Evolutionary conservation across 2,888 invertebrate species (phyloP).

Genomic region (Leptinotarsa tumamoca): DNA sequence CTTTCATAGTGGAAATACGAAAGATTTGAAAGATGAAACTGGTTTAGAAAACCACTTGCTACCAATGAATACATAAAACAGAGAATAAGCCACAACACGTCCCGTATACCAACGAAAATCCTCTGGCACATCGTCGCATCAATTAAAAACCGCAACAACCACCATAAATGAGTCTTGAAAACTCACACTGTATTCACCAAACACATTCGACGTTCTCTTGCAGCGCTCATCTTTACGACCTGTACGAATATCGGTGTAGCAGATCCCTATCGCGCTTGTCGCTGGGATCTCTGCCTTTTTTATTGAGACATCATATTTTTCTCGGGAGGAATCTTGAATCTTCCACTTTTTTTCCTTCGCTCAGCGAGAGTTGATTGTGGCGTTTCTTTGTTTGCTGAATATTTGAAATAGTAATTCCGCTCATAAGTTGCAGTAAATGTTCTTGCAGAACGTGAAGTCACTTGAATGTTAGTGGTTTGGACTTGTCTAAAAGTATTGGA

Average conservation of each 20-base stretch:
- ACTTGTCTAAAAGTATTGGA: too few relatives aligned
- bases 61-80: not conserved
- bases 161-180: constrained; percentile 23
- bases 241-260: constrained; percentile 55
- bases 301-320: constrained; percentile 56
- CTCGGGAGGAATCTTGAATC: constrained; percentile 23
- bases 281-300: constrained; percentile 46
- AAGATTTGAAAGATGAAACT: too few relatives aligned
- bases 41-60: not conserved
- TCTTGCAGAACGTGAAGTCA: too few relatives aligned
- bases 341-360: constrained; percentile 18
- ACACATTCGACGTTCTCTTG: constrained; percentile 37
- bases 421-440: too few relatives aligned
- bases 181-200: constrained; percentile 32
- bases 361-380: not conserved
- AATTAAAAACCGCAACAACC: constrained; percentile 13
- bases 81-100: not conserved
- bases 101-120: not conserved
- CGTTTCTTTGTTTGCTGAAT: constrained; percentile 5
- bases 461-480: too few relatives aligned
- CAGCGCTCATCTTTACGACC: constrained; percentile 51
- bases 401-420: too few relatives aligned
- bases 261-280: constrained; percentile 55
- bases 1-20: too few relatives aligned
- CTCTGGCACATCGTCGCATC: not conserved